Evolutionary conservation across 2,113 vertebrate genomes (phyloP), one percentile per base, ranked within the genome.

Genomic region (Toxostoma redivivum): DNA sequence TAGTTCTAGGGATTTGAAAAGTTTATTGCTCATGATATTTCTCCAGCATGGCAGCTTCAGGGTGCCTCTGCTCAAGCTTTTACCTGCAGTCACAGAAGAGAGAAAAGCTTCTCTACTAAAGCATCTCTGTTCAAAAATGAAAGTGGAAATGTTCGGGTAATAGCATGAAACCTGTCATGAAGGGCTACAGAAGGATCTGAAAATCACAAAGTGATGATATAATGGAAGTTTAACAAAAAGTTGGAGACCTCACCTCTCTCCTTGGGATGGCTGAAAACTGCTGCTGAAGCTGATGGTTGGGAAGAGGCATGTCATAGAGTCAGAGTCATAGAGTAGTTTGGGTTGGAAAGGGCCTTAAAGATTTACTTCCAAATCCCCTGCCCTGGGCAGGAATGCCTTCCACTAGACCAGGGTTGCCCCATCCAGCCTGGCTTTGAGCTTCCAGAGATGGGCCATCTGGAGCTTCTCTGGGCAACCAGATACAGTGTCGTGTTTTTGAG

Each of bases 221-320:
- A 0, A 27, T 56, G 7, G 12, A 71, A 90, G 25, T 16, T 40
- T 5, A 33, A 17, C 33, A 58, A 66, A 56, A 78, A 78, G 3
- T 1, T 21, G 11, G 73, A 92, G 17, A 81, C 15, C 13, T 48
- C 0, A 0, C 37, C 33, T 54, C 0, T 1, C 18, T 76, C 37
- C 24, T 56, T 30, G 11, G 19, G 31, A 69, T 12, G 21, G 24
- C 44, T 28, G 7, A 56, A 86, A 86, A 25, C 8, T 44, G 38
- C 15, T 67, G 21, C 50, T 87, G 61, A 70, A 74, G 42, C 25
- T 58, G 61, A 21, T 2, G 4, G 5, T 35, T 51, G 15, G 30
- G 18, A 92, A 92, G 62, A 28, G 51, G 14, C 24, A 11, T 3
- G 6, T 19, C 8, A 38, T 1, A 22, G 28, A 15, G 64, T 23